Conservation (phyloP, 1,140 invertebrate species). For the Caenorhabditis inopinata region DNA sequence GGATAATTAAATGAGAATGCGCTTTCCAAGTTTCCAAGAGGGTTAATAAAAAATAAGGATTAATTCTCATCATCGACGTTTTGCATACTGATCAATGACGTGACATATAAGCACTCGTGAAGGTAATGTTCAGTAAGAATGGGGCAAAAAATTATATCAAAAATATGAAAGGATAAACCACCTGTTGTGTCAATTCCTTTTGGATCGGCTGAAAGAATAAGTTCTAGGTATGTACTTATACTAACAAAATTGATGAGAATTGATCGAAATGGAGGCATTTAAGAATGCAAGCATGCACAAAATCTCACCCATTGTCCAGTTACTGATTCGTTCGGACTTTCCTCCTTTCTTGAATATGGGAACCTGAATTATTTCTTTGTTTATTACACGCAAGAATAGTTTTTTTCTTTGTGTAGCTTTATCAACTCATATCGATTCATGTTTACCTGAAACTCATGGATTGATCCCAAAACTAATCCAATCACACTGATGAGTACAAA, state of each 20-base stretch:
- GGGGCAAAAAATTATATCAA: not conserved
- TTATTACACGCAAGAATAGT: too few relatives aligned
- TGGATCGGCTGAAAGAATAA: slow-evolving; percentile 22
- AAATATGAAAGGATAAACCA: slow-evolving; percentile 8
- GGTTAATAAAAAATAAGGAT: too few relatives aligned
- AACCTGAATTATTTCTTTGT: slow-evolving; percentile 29
- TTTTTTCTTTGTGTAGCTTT: too few relatives aligned
- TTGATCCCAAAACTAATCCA: slow-evolving; percentile 58
- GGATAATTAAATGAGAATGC: not conserved
- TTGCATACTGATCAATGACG: slow-evolving; percentile 22
- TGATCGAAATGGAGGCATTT: not conserved
- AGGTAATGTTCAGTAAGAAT: not conserved
- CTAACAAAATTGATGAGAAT: not conserved
- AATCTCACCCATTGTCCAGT: slow-evolving; percentile 21
- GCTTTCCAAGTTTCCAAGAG: too few relatives aligned
- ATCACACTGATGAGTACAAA: slow-evolving; percentile 60
- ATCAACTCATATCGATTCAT: too few relatives aligned
- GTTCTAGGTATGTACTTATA: not conserved
- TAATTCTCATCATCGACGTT: not conserved
- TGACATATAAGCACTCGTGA: slow-evolving; percentile 2
- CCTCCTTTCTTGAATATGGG: slow-evolving; percentile 53
- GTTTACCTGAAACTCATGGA: slow-evolving; percentile 59
- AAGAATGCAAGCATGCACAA: not conserved
- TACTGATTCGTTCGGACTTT: slow-evolving; percentile 34
- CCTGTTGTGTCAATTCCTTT: slow-evolving; percentile 17